Evolutionary conservation across 1,140 invertebrate genomes (phyloP).

Genomic region (Acromyrmex echinatior): DNA sequence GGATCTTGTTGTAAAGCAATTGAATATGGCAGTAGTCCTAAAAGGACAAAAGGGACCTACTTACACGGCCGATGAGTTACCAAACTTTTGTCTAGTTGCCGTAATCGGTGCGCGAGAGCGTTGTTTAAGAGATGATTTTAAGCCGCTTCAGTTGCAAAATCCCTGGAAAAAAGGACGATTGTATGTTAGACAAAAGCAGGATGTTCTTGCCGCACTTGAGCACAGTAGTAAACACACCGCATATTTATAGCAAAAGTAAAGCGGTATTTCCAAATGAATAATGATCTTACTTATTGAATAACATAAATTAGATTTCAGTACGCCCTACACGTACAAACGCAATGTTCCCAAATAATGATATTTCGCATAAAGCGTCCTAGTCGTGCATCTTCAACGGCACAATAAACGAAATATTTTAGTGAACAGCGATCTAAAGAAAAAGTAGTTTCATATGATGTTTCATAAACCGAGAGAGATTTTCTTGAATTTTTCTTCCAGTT

Average conservation of each 20-base stretch:
- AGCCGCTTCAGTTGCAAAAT: constrained; percentile 96
- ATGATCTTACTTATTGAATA: neutral
- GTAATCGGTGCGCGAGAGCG: constrained; percentile 97
- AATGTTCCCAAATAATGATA: constrained; percentile 17
- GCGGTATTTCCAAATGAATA: neutral
- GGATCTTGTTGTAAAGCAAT: constrained; percentile 96
- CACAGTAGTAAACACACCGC: constrained; percentile 92
- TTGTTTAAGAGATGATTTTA: constrained; percentile 97
- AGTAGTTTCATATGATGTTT: neutral
- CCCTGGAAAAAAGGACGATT: constrained; percentile 97
- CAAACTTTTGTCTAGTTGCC: constrained; percentile 97
- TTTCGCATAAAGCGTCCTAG: constrained; percentile 19
- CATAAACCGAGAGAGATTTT: neutral
- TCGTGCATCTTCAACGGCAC: constrained; percentile 35
- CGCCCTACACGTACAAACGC: constrained; percentile 19
- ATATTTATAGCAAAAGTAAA: constrained; percentile 83
- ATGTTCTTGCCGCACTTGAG: constrained; percentile 94
- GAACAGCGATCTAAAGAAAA: neutral
- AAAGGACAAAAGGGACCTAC: constrained; percentile 95
- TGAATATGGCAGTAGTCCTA: constrained; percentile 96
- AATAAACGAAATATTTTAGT: constrained; percentile 13
- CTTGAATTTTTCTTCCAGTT: constrained; percentile 6
- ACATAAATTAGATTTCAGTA: constrained; percentile 44
- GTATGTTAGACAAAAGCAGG: constrained; percentile 96
- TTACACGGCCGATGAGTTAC: constrained; percentile 92